Evolutionary conservation across 2,888 invertebrate genomes (phyloP).

Genomic region (Yponomeuta evonymella): DNA sequence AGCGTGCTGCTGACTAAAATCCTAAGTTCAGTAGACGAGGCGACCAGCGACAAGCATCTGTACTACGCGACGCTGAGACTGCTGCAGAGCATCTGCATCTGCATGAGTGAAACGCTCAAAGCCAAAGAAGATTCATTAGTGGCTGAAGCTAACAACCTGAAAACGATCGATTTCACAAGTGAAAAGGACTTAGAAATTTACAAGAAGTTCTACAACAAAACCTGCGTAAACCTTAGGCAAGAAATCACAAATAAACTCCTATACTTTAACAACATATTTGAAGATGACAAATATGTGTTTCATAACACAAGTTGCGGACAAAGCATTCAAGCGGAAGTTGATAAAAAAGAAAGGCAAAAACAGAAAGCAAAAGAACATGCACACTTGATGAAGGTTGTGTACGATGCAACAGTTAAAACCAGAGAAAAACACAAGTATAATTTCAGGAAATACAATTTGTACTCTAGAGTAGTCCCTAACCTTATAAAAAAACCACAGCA

Average conservation of each 20-base stretch:
- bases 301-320: slow-evolving; percentile 22
- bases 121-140: slow-evolving; percentile 34
- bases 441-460: slow-evolving; percentile 43
- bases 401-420: slow-evolving; percentile 42
- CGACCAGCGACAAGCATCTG: slow-evolving; percentile 45
- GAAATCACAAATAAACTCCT: slow-evolving; percentile 33
- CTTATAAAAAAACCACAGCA: slow-evolving; percentile 27
- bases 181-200: slow-evolving; percentile 40
- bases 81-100: slow-evolving; percentile 53
- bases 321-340: slow-evolving; percentile 26
- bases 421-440: slow-evolving; percentile 43
- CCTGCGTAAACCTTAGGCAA: slow-evolving; percentile 43
- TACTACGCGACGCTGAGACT: slow-evolving; percentile 49
- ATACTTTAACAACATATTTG: background rate
- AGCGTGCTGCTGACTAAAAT: slow-evolving; percentile 45
- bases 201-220: slow-evolving; percentile 50
- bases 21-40: slow-evolving; percentile 48
- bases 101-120: slow-evolving; percentile 48
- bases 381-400: slow-evolving; percentile 32
- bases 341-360: slow-evolving; percentile 21
- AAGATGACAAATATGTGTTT: slow-evolving; percentile 24
- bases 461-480: slow-evolving; percentile 27
- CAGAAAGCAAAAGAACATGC: slow-evolving; percentile 22
- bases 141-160: slow-evolving; percentile 29
- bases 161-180: slow-evolving; percentile 25